phyloP scores from a whole-genome alignment of 2,888 invertebrate species.

The Nephrotoma guestfalica region DNA sequence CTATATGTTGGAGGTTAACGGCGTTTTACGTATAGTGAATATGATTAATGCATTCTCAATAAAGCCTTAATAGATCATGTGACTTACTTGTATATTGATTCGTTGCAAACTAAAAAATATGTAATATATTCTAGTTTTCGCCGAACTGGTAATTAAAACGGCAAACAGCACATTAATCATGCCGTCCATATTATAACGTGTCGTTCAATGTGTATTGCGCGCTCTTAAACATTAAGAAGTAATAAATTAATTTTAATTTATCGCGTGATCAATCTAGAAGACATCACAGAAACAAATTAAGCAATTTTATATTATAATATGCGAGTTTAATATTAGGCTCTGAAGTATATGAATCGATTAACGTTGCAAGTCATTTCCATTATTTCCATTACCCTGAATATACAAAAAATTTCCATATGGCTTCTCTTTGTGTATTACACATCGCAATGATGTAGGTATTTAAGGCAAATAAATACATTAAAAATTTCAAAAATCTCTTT shows the following conservation, averaged over 20 bases:
- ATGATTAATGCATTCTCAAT: neutral
- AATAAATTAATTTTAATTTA: neutral
- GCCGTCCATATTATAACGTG: neutral
- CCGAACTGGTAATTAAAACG: neutral
- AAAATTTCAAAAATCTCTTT: too few relatives aligned
- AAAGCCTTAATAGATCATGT: neutral
- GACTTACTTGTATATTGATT: neutral
- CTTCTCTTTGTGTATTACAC: neutral
- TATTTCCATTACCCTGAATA: neutral
- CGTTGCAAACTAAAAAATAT: neutral
- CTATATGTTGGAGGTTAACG: neutral
- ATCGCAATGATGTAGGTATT: neutral
- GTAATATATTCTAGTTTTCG: neutral
- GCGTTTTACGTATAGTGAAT: neutral
- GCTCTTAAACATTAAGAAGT: neutral
- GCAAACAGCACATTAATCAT: too few relatives aligned
- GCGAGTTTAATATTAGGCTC: neutral
- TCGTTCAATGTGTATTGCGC: neutral
- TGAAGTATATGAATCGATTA: neutral
- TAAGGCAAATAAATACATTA: neutral
- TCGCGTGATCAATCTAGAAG: neutral
- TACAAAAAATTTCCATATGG: neutral
- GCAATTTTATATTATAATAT: neutral
- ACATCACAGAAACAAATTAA: neutral
- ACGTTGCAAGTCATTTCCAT: neutral